phyloP scores from a whole-genome alignment of 2,888 invertebrate species.

The Ferrisia virgata region DNA sequence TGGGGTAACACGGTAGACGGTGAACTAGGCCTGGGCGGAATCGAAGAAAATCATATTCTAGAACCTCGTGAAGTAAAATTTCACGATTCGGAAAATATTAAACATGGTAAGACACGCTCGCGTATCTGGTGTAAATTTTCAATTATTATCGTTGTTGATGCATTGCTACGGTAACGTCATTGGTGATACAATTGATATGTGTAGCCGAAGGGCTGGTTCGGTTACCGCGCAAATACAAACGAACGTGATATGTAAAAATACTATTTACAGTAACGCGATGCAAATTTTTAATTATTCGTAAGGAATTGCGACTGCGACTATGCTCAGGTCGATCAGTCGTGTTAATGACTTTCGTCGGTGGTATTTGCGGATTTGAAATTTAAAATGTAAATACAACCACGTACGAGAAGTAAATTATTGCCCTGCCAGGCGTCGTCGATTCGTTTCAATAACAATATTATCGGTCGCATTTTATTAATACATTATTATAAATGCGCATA shows the following conservation, averaged over 20 bases:
- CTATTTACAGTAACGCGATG: neutral
- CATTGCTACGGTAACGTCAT: neutral
- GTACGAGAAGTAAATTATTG: no score
- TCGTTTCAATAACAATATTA: neutral
- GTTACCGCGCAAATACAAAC: no score
- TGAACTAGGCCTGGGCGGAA: conserved; percentile 73
- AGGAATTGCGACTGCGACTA: no score
- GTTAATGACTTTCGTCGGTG: neutral
- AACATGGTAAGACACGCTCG: conserved; percentile 53
- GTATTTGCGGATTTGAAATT: neutral
- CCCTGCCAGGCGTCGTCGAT: neutral
- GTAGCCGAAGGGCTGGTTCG: neutral
- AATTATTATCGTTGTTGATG: neutral
- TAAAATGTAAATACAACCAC: neutral
- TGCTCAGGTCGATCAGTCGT: no score
- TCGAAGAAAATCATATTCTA: conserved; percentile 66
- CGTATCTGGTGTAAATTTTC: neutral
- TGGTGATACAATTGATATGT: neutral
- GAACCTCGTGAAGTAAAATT: conserved; percentile 52
- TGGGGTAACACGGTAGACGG: conserved; percentile 78
- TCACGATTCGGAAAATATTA: conserved; percentile 50
- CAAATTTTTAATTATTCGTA: neutral
- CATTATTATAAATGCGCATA: neutral
- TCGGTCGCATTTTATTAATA: neutral
- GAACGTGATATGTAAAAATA: no score